Base-by-base conservation (phyloP, 2,797 vertebrate species). In the Neomorphus geoffroyi region DNA sequence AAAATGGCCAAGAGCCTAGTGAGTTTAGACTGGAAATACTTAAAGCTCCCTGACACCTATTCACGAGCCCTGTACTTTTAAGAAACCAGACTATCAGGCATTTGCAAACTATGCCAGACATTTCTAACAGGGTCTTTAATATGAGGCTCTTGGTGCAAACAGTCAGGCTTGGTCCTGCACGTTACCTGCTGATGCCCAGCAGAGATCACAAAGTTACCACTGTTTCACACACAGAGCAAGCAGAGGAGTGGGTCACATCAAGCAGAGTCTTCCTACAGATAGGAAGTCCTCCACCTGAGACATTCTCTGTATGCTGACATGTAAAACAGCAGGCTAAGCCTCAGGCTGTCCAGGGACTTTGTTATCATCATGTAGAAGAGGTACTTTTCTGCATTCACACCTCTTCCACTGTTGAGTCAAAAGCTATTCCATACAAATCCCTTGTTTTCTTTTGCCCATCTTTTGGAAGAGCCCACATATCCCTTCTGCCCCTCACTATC, bases 21-120 rank as follows among this genome's bases (percentile, higher is more conserved):
- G 61, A 91, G 51, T 54, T 84, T 28, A 93, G 41, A 91, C 1
- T 70, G 37, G 26, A 94, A 90, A 94, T 79, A 93, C 23, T 94
- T 88, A 58, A 81, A 39, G 54, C 43, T 69, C 35, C 18, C 66
- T 37, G 32, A 88, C 39, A 6, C 18, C 62, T 65, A 66, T 90
- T 90, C 43, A 64, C 4, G 2, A 88, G 53, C 24, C 53, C 61
- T 83, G 24, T 48, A 90, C 48, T 96, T 57, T 84, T 33, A 92
- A 78, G 54, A 72, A 94, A 62, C 43, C 26, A 43, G 50, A 58
- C 39, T 46, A 67, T 78, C 50, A 69, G n/a, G 53, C 21, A 54
- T 24, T 46, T 33, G 61, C 9, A 21, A 96, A 37, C 62, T 90
- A 48, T 51, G 45, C 30, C 0, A 0, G 62, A 21, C 27, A 75